Evolutionary conservation across 2,113 vertebrate genomes (phyloP).

Genomic region (Serinus canaria): DNA sequence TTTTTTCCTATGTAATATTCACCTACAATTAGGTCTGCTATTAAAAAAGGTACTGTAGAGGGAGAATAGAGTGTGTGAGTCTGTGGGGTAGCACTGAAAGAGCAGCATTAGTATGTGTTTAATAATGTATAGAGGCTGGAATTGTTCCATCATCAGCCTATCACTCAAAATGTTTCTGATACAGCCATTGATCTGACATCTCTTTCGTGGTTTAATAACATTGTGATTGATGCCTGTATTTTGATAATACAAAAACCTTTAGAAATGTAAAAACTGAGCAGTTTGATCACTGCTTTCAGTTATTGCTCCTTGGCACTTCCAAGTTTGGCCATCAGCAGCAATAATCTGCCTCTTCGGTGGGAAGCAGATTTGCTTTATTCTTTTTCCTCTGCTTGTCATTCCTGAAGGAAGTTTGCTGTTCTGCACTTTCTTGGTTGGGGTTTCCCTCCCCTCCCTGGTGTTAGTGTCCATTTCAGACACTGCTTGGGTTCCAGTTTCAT

Average conservation of each 20-base stretch:
- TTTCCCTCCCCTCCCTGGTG: neutral
- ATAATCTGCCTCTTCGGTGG: neutral
- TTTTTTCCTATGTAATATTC: constrained; percentile 4
- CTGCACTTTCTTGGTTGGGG: neutral
- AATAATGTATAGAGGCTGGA: constrained; percentile 42
- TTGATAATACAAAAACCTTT: neutral
- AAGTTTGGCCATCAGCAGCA: neutral
- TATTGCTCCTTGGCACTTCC: neutral
- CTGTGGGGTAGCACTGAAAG: neutral
- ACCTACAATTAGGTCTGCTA: neutral
- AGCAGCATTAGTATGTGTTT: constrained; percentile 12
- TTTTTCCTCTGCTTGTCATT: neutral
- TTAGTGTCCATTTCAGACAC: neutral
- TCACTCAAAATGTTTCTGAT: constrained; percentile 45
- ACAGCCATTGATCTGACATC: constrained; percentile 22
- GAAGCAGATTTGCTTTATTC: neutral
- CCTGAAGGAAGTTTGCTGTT: neutral
- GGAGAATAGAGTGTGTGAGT: neutral
- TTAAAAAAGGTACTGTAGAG: neutral
- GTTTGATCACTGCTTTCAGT: neutral
- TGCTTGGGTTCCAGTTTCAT: neutral
- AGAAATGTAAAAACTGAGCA: constrained; percentile 3
- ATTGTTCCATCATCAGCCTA: constrained; percentile 33
- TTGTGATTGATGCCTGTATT: constrained; percentile 46
- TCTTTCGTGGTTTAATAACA: constrained; percentile 29